phyloP scores from a whole-genome alignment of 2,888 invertebrate species.

The Lasiommata megera region DNA sequence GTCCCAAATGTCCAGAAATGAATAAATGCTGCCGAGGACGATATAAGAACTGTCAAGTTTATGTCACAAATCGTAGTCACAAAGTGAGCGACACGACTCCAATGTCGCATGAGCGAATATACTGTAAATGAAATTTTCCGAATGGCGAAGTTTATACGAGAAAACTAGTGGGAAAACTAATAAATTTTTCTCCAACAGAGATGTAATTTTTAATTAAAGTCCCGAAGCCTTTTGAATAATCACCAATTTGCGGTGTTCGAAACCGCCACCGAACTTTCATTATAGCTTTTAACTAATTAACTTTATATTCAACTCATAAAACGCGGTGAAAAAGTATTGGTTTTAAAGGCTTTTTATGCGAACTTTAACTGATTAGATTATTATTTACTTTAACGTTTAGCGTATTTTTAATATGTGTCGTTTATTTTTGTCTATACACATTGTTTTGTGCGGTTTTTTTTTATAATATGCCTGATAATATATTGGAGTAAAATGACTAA shows the following conservation, averaged over 20 bases:
- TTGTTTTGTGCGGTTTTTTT: no score
- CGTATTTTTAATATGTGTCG: no score
- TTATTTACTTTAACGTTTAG: background rate
- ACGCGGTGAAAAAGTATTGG: background rate
- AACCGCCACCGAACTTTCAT: conserved; percentile 6
- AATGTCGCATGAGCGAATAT: no score
- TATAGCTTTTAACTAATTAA: conserved; percentile 10
- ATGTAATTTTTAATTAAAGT: conserved; percentile 12
- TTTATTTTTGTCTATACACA: no score
- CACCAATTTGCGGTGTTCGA: conserved; percentile 5
- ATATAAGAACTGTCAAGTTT: no score
- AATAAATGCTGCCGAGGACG: no score
- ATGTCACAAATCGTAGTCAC: no score
- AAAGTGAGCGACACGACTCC: no score
- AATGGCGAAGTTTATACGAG: background rate
- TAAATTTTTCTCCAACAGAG: conserved; percentile 7
- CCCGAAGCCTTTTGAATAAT: conserved; percentile 6
- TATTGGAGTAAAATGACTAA: no score
- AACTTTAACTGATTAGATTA: background rate
- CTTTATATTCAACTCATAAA: conserved; percentile 4
- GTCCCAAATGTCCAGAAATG: no score
- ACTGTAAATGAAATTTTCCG: background rate
- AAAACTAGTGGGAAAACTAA: conserved; percentile 3
- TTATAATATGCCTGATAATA: no score
- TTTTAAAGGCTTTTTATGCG: background rate